These are phyloP conservation scores for Ianthella basta DNA, from an alignment of 37 sponge, comb jelly and placozoan genomes.

Conservation along the genomic window DNA sequence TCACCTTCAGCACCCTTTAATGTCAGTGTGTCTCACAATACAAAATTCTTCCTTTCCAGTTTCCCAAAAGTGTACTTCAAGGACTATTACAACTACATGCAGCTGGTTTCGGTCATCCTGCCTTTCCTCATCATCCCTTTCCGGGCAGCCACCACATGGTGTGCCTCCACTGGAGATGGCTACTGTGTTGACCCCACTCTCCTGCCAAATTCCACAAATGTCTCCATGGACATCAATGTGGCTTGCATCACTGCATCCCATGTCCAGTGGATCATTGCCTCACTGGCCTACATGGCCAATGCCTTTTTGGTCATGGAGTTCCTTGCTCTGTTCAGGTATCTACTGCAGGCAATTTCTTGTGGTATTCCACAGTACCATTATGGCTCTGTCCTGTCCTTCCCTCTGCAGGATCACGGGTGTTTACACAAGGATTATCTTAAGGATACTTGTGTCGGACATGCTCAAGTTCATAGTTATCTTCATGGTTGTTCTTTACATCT, in stretches of 20 bases:
- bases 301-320: neutral
- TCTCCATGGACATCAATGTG: constrained; percentile 7
- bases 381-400: neutral
- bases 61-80: neutral
- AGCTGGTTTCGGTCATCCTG: neutral
- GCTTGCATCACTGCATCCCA: constrained; percentile 14
- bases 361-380: too few relatives aligned
- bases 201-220: neutral
- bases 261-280: constrained; percentile 34
- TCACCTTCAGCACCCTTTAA: neutral
- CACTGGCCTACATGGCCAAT: constrained; percentile 28
- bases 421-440: constrained; percentile 6
- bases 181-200: constrained; percentile 5
- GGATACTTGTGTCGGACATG: constrained; percentile 22
- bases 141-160: constrained; percentile 35
- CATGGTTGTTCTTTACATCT: constrained; percentile 5
- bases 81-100: constrained; percentile 27
- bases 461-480: constrained; percentile 7
- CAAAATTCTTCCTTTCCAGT: neutral
- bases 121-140: constrained; percentile 24
- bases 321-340: constrained; percentile 22
- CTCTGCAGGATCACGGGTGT: constrained; percentile 4
- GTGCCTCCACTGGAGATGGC: constrained; percentile 31
- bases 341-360: too few relatives aligned
- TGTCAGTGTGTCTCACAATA: neutral